Base-by-base conservation (phyloP, 2,113 vertebrate genomes). In the Leptobrachium leishanense region DNA sequence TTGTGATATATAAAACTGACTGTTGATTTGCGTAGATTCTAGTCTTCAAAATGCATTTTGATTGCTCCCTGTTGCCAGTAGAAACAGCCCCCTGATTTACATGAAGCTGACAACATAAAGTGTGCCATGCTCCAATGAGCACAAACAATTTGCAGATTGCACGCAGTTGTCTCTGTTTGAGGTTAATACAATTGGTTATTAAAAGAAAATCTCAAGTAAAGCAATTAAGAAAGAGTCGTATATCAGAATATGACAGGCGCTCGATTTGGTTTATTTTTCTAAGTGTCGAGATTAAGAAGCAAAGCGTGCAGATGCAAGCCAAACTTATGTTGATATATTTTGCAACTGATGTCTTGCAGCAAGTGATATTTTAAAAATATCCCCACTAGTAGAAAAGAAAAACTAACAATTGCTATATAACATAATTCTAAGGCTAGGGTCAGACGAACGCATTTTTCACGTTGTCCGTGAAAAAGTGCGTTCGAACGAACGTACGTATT, bases 31-130 rank as follows among this genome's bases (percentile, higher is more conserved):
- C 46, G 69, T 78, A 57, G 78, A 67, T 74, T 73, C 70, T 82
- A 73, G 70, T 80, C 83, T 74, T 86, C 79, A 72, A 80, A 86
- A 76, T 0, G 5, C 65, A 84, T 86, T 68, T 68, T 68, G 13
- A 82, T 76, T 74, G 69, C 67, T 82, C 55, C 65, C 64, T 20
- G 78, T 80, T 74, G 78, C 6, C 39, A 0, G 2, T 74, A 71
- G 75, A 73, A 78, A 83, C 77, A 53, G 31, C 81, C 55, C 31
- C 75, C 43, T 40, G 42, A 62, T 54, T 84, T 80, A n/a, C 70
- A 77, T 57, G 76, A 75, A 76, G 20, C 43, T n/a, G 68, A 0
- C 0, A 6, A 65, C 43, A 62, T 76, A 59, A 2, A 68, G 70
- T 65, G 71, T 46, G 65, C 68, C 81, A 80, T 55, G 79, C 77